A percentile compares a stretch with the other conserved stretches of the same genome.
phyloP scores from a whole-genome alignment of 2,113 vertebrate genomes.

The Catharus fuscescens region DNA sequence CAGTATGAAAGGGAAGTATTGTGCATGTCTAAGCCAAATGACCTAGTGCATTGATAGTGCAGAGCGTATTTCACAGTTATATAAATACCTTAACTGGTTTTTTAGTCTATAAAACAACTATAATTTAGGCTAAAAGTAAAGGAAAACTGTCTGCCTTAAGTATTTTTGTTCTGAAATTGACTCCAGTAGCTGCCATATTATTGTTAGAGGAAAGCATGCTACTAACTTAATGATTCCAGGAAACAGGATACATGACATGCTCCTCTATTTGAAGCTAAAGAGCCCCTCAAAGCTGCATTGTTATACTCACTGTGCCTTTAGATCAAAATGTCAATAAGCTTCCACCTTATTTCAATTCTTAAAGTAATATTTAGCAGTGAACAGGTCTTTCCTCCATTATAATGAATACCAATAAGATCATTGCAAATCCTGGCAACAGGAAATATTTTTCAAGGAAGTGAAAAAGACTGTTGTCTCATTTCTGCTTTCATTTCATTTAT shows the following conservation, averaged over 20 bases:
- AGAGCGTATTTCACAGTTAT: conserved; percentile 67
- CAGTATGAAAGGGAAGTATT: conserved; percentile 74
- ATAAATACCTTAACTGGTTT: conserved; percentile 66
- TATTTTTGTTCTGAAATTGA: background rate
- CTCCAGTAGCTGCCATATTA: background rate
- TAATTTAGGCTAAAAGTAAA: conserved; percentile 15
- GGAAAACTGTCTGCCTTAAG: background rate
- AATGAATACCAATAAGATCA: background rate
- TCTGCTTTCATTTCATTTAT: background rate
- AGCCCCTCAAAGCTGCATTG: background rate
- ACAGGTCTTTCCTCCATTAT: background rate
- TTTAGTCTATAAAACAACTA: conserved; percentile 56
- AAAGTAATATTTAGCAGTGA: background rate
- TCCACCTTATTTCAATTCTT: background rate
- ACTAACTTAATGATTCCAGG: background rate
- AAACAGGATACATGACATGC: background rate
- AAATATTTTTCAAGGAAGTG: conserved; percentile 22
- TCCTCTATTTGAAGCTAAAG: background rate
- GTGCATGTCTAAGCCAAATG: conserved; percentile 67
- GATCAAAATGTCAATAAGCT: background rate
- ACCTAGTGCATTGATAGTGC: conserved; percentile 65
- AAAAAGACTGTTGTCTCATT: background rate
- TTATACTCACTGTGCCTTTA: background rate
- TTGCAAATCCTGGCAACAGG: background rate
- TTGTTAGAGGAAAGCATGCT: background rate